Percentiles rank a stretch among this genome's conserved stretches.
These are phyloP conservation scores for Pristionchus entomophagus DNA, from an alignment of 2,888 invertebrate genomes.

Conservation along the genomic window DNA sequence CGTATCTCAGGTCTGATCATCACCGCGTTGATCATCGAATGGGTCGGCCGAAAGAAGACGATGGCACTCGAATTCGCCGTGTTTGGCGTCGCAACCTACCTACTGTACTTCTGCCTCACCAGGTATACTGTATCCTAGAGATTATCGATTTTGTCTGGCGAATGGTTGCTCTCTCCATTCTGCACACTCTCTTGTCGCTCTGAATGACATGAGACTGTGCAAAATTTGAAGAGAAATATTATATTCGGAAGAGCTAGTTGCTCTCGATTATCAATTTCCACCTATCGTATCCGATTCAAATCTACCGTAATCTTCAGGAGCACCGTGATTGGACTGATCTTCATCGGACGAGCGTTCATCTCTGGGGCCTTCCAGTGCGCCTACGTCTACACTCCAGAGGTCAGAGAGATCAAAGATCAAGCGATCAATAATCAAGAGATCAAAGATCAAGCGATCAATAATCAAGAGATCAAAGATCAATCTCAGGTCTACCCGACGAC, in stretches of 20 bases:
- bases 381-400: slow-evolving; percentile 94
- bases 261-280: too few relatives aligned
- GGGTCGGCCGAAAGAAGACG: slow-evolving; percentile 90
- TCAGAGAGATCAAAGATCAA: slow-evolving; percentile 66
- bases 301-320: slow-evolving; percentile 53
- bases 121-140: slow-evolving; percentile 59
- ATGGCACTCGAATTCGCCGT: slow-evolving; percentile 93
- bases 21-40: slow-evolving; percentile 90
- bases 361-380: slow-evolving; percentile 95
- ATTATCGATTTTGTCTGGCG: neutral
- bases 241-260: too few relatives aligned
- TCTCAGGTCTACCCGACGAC: slow-evolving; percentile 89
- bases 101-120: slow-evolving; percentile 83
- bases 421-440: neutral
- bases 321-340: slow-evolving; percentile 86
- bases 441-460: neutral
- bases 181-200: too few relatives aligned
- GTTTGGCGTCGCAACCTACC: slow-evolving; percentile 83
- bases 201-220: too few relatives aligned
- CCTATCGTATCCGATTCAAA: neutral
- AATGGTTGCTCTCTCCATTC: too few relatives aligned
- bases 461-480: neutral
- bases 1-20: slow-evolving; percentile 84
- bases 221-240: too few relatives aligned
- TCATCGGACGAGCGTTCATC: slow-evolving; percentile 90